Conservation (phyloP, 1,140 invertebrate genomes). For the Argopecten irradians region DNA sequence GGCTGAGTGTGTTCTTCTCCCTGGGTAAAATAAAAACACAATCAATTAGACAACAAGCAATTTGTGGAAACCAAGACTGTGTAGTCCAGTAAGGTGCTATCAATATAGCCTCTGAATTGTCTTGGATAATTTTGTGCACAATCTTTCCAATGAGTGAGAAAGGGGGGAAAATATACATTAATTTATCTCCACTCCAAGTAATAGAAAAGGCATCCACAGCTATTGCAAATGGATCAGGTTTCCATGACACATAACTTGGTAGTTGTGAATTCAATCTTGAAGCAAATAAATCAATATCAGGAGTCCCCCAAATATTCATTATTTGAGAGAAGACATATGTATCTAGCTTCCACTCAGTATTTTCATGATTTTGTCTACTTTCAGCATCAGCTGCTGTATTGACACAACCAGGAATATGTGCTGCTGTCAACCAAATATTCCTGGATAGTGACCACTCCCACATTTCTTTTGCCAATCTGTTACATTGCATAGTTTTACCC, state of each 20-base stretch:
- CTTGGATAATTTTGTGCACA: conserved; percentile 43
- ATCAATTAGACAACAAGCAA: conserved; percentile 36
- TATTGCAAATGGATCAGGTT: conserved; percentile 38
- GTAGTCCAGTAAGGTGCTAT: conserved; percentile 53
- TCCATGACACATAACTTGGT: conserved; percentile 38
- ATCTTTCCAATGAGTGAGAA: conserved; percentile 35
- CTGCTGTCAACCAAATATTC: conserved; percentile 34
- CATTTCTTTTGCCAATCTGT: conserved; percentile 37
- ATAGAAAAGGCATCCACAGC: conserved; percentile 43
- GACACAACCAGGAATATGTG: conserved; percentile 32
- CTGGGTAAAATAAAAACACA: conserved; percentile 46
- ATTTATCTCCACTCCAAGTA: conserved; percentile 23
- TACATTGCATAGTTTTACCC: conserved; percentile 32
- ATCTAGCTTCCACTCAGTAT: conserved; percentile 40
- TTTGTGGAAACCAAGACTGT: conserved; percentile 41
- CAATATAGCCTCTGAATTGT: conserved; percentile 41
- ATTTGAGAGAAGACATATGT: background rate
- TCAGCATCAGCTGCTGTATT: conserved; percentile 34
- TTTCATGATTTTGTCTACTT: conserved; percentile 31
- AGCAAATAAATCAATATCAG: conserved; percentile 49
- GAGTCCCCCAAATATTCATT: background rate
- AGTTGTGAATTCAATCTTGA: conserved; percentile 42
- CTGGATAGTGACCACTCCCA: conserved; percentile 21
- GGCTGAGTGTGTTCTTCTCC: background rate
- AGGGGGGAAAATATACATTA: conserved; percentile 43